A percentile compares a stretch with the other conserved stretches of the same genome.
Evolutionary conservation across 2,888 invertebrate genomes (phyloP).

Genomic region (Drosophila borborema): DNA sequence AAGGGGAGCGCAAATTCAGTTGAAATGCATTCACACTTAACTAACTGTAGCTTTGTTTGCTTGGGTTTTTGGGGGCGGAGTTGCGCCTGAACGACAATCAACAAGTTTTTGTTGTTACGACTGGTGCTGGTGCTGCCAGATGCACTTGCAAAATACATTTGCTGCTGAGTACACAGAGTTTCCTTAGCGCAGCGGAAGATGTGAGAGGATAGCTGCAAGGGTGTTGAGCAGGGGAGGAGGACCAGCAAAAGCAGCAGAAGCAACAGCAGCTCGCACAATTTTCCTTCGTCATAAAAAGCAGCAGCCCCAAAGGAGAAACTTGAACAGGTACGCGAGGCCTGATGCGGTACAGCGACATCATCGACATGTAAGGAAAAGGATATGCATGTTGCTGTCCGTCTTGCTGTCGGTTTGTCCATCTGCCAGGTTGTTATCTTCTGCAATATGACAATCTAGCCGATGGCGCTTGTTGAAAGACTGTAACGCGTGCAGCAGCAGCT

Average conservation of each 20-base stretch:
- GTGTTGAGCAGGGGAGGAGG: not conserved
- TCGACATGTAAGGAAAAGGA: slow-evolving; percentile 61
- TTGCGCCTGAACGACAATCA: slow-evolving; percentile 63
- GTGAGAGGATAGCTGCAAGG: slow-evolving; percentile 35
- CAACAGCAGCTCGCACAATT: slow-evolving; percentile 24
- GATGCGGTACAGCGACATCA: slow-evolving; percentile 16
- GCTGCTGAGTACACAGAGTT: slow-evolving; percentile 47
- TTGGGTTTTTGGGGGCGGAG: slow-evolving; percentile 15
- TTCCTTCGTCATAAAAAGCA: slow-evolving; percentile 48
- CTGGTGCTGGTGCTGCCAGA: slow-evolving; percentile 28
- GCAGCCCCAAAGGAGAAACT: slow-evolving; percentile 39
- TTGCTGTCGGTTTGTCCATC: slow-evolving; percentile 62
- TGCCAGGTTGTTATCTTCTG: slow-evolving; percentile 63
- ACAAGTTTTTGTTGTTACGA: slow-evolving; percentile 60
- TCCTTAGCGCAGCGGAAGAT: slow-evolving; percentile 41
- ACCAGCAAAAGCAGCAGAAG: not conserved
- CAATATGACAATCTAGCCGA: slow-evolving; percentile 72
- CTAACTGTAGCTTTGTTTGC: slow-evolving; percentile 49
- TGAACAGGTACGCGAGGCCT: slow-evolving; percentile 31
- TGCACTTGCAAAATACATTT: slow-evolving; percentile 64
- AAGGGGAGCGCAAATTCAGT: slow-evolving; percentile 40
- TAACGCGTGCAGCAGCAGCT: slow-evolving; percentile 12
- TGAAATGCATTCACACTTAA: slow-evolving; percentile 59
- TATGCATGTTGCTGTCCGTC: slow-evolving; percentile 46
- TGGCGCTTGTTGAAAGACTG: slow-evolving; percentile 36